Percentiles rank a stretch among this genome's conserved stretches.
These are phyloP conservation scores for Todiramphus chloris DNA, from an alignment of 2,113 vertebrate genomes.

Conservation along the genomic window DNA sequence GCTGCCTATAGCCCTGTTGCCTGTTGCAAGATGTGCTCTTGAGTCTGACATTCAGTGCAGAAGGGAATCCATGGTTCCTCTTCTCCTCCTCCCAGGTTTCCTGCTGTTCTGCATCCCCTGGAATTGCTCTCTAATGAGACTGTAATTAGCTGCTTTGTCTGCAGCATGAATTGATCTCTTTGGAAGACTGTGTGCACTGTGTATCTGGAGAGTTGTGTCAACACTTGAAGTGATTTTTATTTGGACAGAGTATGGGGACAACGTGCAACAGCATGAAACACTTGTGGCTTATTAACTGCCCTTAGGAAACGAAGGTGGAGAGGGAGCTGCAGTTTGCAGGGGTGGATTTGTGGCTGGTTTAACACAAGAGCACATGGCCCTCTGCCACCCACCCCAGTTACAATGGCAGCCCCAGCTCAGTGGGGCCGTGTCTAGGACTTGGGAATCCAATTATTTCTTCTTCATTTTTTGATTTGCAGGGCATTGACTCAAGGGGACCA, in stretches of 20 bases:
- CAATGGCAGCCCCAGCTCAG: background rate
- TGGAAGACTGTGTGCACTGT: background rate
- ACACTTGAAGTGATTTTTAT: background rate
- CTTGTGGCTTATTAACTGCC: background rate
- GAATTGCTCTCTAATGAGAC: constrained; percentile 22
- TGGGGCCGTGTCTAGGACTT: accelerated
- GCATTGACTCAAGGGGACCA: background rate
- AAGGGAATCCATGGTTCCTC: background rate
- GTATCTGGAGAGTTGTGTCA: background rate
- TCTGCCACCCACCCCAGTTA: accelerated
- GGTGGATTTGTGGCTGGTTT: background rate
- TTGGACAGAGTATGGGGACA: background rate
- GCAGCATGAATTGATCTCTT: background rate
- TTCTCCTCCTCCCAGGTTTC: background rate
- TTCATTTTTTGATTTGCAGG: background rate
- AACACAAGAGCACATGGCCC: background rate
- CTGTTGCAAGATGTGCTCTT: background rate
- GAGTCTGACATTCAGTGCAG: background rate
- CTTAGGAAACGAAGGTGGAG: background rate
- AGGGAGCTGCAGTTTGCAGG: background rate
- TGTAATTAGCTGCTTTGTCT: constrained; percentile 35
- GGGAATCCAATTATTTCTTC: background rate
- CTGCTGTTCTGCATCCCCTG: background rate
- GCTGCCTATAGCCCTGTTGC: background rate
- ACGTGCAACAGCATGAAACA: background rate